Percentiles rank a stretch among this genome's conserved stretches.
Conservation (phyloP, 2,113 vertebrate genomes). For the Chauna torquata region DNA sequence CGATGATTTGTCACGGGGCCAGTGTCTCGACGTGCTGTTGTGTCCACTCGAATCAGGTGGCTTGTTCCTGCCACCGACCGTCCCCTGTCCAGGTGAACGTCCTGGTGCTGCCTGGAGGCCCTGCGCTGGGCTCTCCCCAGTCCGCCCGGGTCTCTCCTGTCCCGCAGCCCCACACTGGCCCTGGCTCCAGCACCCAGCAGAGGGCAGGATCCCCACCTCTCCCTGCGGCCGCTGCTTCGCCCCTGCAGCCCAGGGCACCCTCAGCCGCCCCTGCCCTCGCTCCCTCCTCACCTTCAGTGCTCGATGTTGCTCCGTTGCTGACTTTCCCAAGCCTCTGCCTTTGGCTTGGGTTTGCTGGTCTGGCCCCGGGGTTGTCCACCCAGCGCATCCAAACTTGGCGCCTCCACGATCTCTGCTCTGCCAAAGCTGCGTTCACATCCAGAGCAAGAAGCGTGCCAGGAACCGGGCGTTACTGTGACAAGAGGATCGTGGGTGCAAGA, state of each 20-base stretch:
- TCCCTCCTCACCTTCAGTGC: not conserved
- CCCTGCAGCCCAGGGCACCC: too few relatives aligned
- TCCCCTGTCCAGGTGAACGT: not conserved
- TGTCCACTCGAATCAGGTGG: accelerated
- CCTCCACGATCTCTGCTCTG: not conserved
- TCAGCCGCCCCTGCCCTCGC: too few relatives aligned
- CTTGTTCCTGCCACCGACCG: accelerated
- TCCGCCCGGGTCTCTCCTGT: too few relatives aligned
- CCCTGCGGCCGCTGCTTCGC: too few relatives aligned
- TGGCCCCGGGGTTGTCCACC: not conserved
- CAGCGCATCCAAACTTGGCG: accelerated
- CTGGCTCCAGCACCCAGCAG: too few relatives aligned
- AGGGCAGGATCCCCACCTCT: too few relatives aligned
- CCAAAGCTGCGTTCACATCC: not conserved
- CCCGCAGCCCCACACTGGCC: too few relatives aligned
- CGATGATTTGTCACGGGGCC: accelerated
- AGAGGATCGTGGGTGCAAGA: not conserved
- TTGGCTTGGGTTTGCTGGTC: not conserved
- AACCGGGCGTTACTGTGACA: not conserved
- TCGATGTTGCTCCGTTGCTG: too few relatives aligned
- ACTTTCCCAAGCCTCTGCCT: not conserved
- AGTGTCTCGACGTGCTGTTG: accelerated
- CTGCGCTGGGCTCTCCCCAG: too few relatives aligned
- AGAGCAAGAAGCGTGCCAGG: not conserved
- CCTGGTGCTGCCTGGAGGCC: too few relatives aligned